Base-by-base conservation (phyloP, 1,140 invertebrate genomes). In the Ips nitidus region DNA sequence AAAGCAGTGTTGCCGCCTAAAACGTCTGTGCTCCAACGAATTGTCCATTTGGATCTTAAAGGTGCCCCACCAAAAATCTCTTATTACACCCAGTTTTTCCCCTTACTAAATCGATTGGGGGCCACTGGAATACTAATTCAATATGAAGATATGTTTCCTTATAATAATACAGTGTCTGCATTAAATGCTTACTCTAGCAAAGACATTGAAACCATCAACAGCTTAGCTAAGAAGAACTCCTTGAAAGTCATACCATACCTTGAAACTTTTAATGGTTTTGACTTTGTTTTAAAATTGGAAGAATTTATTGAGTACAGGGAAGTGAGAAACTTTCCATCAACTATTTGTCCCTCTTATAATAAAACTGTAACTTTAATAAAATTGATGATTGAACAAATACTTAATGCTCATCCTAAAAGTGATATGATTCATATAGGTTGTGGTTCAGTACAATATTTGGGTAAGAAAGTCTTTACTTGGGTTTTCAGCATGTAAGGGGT, bases 141-240 rank as follows among this genome's bases (percentile, higher is more conserved):
- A 81, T 99, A 98, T 83, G 97, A 99, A 83, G 97, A 99, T 76
- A 98, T 96, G 93, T 99, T 98, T 82, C 97, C 97, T 0, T 98
- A 92, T 80, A 83, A 82, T 38, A 92, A 88, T 1, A 81, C 85
- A 62, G 81, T 97, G 4, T 84, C 87, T 2, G 90, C 94, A 2
- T 82, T 82, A 22, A 93, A 96, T 83, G 88, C 89, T 60, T 99
- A 98, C 78, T 86, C 85, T 0, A 84, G 81, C 74, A 77, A 83
- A 45, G 90, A 96, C 69, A 87, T 97, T 2, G 72, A 76, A 22
- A 81, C 82, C 4, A 86, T 95, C 59, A 80, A 89, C 52, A 79
- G 82, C 52, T 75, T 88, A 45, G 91, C 92, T 0, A 83, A 85
- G 62, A 82, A 87, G 4, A 86, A 86, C 65, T 84, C 87, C 1